A percentile compares a stretch with the other conserved stretches of the same genome.
These are phyloP conservation scores for Drosophila kepulauana DNA, from an alignment of 1,140 invertebrate species.

Conservation along the genomic window DNA sequence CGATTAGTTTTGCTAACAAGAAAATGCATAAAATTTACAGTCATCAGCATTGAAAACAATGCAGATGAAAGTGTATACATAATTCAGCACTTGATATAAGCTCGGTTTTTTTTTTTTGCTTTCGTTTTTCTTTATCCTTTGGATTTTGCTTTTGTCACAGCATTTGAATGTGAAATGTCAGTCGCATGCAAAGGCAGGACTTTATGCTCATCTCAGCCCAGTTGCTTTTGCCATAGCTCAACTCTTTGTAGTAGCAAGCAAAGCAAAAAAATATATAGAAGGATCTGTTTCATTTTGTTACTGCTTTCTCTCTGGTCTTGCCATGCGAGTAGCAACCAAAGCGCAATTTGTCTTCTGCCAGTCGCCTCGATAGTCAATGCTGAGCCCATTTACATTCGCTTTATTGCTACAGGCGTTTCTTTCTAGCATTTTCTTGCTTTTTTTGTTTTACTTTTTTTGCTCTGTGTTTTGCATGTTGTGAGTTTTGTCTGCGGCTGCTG, in stretches of 20 bases:
- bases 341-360: conserved; percentile 83
- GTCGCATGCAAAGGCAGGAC: conserved; percentile 64
- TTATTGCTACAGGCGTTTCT: conserved; percentile 57
- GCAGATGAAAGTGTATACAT: conserved; percentile 33
- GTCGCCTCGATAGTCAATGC: conserved; percentile 72
- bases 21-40: background rate
- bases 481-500: conserved; percentile 68
- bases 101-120: background rate
- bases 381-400: conserved; percentile 76
- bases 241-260: conserved; percentile 50
- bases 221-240: conserved; percentile 38
- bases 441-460: conserved; percentile 24
- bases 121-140: background rate
- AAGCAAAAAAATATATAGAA: conserved; percentile 31
- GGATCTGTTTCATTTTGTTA: conserved; percentile 74
- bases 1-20: background rate
- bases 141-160: conserved; percentile 43
- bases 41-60: background rate
- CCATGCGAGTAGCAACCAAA: conserved; percentile 63
- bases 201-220: conserved; percentile 49
- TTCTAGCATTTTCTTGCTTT: conserved; percentile 30
- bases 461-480: conserved; percentile 53
- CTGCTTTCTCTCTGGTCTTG: conserved; percentile 32
- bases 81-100: conserved; percentile 20
- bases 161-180: conserved; percentile 84